Base-by-base conservation (phyloP, 2,113 vertebrate species). In the Hemiprocne comata region DNA sequence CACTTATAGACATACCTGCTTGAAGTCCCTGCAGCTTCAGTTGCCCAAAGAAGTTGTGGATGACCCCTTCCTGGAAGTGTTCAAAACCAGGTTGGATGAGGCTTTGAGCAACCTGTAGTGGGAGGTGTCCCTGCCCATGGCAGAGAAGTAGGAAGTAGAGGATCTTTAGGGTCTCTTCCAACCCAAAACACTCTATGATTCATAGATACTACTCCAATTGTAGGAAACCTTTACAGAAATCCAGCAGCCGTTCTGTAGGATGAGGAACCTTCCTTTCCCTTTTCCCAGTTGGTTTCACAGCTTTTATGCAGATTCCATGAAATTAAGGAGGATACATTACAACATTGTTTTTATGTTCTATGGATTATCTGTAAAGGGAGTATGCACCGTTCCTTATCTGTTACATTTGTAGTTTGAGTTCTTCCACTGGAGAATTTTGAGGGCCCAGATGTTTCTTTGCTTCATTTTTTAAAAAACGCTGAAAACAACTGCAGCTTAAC, bases 61-160 rank as follows among this genome's bases (percentile, higher is more conserved):
- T 48, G 40, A 11, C 40, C 40, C 40, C 40, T 42, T 42, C 40
- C 40, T 73, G 64, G 28, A 16, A 60, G 14, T 6, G 26, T 34
- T 31, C 19, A 61, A 19, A 67, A 26, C 57, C 33, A 65, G 76
- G 28, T 4, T 73, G 81, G 53, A 60, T 33, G 38, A 1, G 16
- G 7, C 28, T 67, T 44, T 38, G 38, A 51, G 58, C 33, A 84
- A 28, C 25, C 36, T 72, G 31, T 28, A 1, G 54, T 36, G 34
- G 10, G 16, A 54, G 20, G 15, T 67, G 53, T 54, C 7, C 10
- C 33, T 74, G 31, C 13, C 24, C 2, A 2, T 34, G 12, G 28
- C 5, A 18, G 31, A 1, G 5, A 20, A 11, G 1, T 1, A 84
- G 42, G 60, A 70, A 19, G 17, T 17, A 5, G 4, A 11, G 28